Evolutionary conservation across 1,140 invertebrate species (phyloP).

Genomic region (Leptonema lineaticorne): DNA sequence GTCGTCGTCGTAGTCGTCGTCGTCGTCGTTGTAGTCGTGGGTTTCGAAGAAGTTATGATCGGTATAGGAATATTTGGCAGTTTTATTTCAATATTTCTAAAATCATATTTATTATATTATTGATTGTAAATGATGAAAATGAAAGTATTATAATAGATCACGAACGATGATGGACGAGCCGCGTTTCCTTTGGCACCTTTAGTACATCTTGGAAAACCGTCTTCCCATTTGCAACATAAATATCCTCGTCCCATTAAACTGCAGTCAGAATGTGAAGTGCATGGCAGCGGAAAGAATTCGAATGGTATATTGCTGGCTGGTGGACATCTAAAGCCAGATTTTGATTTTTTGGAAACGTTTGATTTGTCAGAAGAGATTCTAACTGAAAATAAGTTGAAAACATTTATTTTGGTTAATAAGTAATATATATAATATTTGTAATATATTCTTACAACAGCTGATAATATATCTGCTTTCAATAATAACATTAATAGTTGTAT

Average conservation of each 20-base stretch:
- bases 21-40: conserved; percentile 52
- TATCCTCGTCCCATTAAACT: conserved; percentile 50
- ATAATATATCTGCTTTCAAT: no score
- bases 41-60: conserved; percentile 44
- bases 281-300: conserved; percentile 54
- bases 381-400: no score
- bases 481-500: no score
- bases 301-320: conserved; percentile 30
- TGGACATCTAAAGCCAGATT: conserved; percentile 30
- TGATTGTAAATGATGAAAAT: background rate
- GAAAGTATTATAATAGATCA: background rate
- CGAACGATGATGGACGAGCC: background rate
- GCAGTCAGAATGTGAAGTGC: conserved; percentile 50
- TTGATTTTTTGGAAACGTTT: background rate
- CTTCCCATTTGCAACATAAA: conserved; percentile 47
- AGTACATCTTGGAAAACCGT: conserved; percentile 48
- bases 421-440: no score
- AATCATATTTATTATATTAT: background rate
- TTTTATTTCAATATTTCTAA: background rate
- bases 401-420: no score
- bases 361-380: conserved; percentile 22
- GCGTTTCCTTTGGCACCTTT: conserved; percentile 45
- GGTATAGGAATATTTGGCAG: background rate
- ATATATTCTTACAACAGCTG: no score
- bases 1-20: conserved; percentile 54